phyloP scores from a whole-genome alignment of 2,113 vertebrate genomes.

The Dipodomys ordii region DNA sequence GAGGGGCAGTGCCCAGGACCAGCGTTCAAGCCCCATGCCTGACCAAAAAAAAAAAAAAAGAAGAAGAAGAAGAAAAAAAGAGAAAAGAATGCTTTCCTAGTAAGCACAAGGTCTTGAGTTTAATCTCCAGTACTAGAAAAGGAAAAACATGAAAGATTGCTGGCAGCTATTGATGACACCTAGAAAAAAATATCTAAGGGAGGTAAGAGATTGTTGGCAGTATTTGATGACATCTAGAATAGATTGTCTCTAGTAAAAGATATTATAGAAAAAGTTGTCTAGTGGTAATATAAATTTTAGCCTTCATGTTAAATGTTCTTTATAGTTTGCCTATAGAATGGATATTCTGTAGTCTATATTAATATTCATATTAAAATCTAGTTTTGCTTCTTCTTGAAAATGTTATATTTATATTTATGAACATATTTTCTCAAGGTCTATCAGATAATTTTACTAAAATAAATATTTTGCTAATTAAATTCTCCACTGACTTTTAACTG shows the following conservation, averaged over 20 bases:
- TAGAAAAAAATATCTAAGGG: too few relatives aligned
- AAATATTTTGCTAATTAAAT: constrained; percentile 17
- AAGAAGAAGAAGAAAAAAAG: too few relatives aligned
- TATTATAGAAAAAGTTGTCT: background rate
- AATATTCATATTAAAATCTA: constrained; percentile 31
- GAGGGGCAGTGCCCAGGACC: too few relatives aligned
- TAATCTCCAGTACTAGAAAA: too few relatives aligned
- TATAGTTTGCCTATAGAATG: background rate
- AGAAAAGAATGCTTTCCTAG: too few relatives aligned
- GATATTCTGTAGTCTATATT: background rate
- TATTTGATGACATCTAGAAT: background rate
- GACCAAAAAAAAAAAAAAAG: too few relatives aligned
- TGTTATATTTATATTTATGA: background rate
- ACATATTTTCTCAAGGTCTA: background rate
- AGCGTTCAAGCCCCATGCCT: too few relatives aligned
- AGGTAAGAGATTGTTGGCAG: background rate
- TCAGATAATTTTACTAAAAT: constrained; percentile 18
- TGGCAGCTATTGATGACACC: too few relatives aligned
- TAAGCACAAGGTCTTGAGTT: too few relatives aligned
- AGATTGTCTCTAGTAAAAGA: too few relatives aligned
- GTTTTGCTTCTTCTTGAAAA: background rate
- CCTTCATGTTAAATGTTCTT: background rate
- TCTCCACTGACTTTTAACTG: background rate
- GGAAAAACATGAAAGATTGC: too few relatives aligned
- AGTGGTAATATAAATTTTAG: constrained; percentile 3